Conservation (phyloP, 2,888 invertebrate species). For the Tipula helvola region DNA sequence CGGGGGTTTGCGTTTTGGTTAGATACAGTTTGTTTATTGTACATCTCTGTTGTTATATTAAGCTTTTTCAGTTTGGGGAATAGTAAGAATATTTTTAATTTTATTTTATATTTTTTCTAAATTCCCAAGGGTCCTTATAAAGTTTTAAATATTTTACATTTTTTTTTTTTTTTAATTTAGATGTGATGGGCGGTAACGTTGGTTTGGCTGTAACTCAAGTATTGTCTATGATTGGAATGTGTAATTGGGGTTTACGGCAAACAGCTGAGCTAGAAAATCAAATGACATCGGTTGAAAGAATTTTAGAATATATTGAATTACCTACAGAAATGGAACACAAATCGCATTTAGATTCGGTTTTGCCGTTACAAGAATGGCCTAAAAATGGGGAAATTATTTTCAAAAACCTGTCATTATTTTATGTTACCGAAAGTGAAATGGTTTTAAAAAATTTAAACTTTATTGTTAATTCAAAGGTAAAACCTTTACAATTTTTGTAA, state of each 20-base stretch:
- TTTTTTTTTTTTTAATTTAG: conserved; percentile 8
- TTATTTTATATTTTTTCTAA: background rate
- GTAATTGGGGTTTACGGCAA: conserved; percentile 75
- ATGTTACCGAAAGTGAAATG: conserved; percentile 56
- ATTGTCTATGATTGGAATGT: conserved; percentile 57
- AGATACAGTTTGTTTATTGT: conserved; percentile 54
- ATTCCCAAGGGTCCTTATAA: background rate
- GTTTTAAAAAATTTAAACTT: conserved; percentile 64
- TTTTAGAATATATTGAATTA: conserved; percentile 65
- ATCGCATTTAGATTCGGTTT: conserved; percentile 19
- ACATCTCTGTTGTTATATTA: conserved; percentile 51
- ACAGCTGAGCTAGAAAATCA: conserved; percentile 72
- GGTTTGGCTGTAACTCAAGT: conserved; percentile 62
- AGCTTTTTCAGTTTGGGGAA: conserved; percentile 44
- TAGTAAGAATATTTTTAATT: conserved; percentile 10
- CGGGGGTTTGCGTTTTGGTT: conserved; percentile 63
- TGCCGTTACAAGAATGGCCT: conserved; percentile 48
- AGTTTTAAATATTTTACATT: background rate
- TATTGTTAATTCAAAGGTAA: conserved; percentile 35
- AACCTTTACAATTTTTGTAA: background rate
- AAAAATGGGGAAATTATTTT: conserved; percentile 52
- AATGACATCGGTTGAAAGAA: conserved; percentile 74
- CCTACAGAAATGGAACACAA: conserved; percentile 47
- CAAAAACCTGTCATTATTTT: conserved; percentile 52
- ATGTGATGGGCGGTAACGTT: conserved; percentile 44